A percentile compares a stretch with the other conserved stretches of the same genome.
These are phyloP conservation scores for Electrophaes corylata DNA, from an alignment of 2,888 invertebrate species.

Conservation along the genomic window DNA sequence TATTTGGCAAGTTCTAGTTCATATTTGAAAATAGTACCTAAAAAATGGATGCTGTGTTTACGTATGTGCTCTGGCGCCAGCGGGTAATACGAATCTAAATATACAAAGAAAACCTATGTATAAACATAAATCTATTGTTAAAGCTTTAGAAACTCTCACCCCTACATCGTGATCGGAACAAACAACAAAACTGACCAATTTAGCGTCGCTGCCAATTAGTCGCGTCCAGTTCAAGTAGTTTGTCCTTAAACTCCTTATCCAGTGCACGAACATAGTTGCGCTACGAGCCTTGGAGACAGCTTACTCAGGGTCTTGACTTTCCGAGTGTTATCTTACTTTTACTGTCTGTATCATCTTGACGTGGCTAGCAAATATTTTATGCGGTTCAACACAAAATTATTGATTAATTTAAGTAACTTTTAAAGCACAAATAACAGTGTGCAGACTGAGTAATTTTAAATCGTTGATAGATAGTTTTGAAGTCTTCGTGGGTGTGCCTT, in stretches of 20 bases:
- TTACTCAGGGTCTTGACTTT: slow-evolving; percentile 30
- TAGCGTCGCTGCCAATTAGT: slow-evolving; percentile 53
- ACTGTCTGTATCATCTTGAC: background rate
- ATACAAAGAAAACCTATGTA: slow-evolving; percentile 1
- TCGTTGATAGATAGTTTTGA: background rate
- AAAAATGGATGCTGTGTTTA: too few relatives aligned
- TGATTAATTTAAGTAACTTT: background rate
- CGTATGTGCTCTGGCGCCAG: too few relatives aligned
- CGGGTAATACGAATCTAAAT: too few relatives aligned
- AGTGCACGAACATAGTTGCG: slow-evolving; percentile 21
- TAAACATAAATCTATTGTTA: slow-evolving; percentile 6
- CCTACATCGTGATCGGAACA: slow-evolving; percentile 28
- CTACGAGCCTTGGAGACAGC: slow-evolving; percentile 22
- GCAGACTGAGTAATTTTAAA: background rate
- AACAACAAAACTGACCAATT: slow-evolving; percentile 47
- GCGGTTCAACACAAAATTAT: background rate
- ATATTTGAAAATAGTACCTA: too few relatives aligned
- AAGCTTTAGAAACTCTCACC: slow-evolving; percentile 19
- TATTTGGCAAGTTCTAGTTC: too few relatives aligned
- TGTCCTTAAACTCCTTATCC: slow-evolving; percentile 49
- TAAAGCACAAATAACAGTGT: background rate
- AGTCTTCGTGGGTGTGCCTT: slow-evolving; percentile 1
- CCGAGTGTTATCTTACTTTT: slow-evolving; percentile 3
- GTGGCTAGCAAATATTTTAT: background rate
- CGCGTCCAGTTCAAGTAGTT: slow-evolving; percentile 46